phyloP scores from a whole-genome alignment of 2,113 vertebrate species.

The Stercorarius parasiticus region DNA sequence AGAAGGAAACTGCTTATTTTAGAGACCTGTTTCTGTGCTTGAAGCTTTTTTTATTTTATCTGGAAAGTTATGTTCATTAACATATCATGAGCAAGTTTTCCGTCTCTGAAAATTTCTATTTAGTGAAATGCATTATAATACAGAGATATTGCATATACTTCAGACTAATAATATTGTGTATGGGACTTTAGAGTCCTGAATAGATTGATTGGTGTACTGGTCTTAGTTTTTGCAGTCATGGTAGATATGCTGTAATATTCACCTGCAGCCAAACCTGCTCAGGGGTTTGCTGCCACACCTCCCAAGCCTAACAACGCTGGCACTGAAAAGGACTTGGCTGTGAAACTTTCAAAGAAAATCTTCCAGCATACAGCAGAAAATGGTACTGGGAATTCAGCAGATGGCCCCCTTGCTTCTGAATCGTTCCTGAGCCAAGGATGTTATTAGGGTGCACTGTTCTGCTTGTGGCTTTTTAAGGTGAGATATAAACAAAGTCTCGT shows the following conservation, averaged over 20 bases:
- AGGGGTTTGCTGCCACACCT: not conserved
- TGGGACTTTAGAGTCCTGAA: not conserved
- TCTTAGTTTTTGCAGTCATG: not conserved
- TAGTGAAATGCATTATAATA: not conserved
- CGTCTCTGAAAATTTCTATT: not conserved
- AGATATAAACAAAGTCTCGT: constrained; percentile 6
- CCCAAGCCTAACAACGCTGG: not conserved
- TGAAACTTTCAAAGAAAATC: not conserved
- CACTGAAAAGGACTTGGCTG: not conserved
- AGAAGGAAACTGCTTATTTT: not conserved
- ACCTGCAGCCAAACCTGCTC: not conserved
- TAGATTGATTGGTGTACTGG: not conserved
- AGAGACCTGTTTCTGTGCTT: not conserved
- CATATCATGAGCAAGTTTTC: not conserved
- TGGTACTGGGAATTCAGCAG: constrained; percentile 56
- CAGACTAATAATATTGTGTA: not conserved
- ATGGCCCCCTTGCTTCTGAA: constrained; percentile 64
- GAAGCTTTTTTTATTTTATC: not conserved
- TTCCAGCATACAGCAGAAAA: not conserved
- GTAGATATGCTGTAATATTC: not conserved
- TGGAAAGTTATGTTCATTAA: not conserved
- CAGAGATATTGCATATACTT: not conserved
- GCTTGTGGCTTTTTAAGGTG: constrained; percentile 38
- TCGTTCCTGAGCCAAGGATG: constrained; percentile 12
- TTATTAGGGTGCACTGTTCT: constrained; percentile 23